Evolutionary conservation across 2,113 vertebrate genomes (phyloP).

Genomic region (Barbus barbus): DNA sequence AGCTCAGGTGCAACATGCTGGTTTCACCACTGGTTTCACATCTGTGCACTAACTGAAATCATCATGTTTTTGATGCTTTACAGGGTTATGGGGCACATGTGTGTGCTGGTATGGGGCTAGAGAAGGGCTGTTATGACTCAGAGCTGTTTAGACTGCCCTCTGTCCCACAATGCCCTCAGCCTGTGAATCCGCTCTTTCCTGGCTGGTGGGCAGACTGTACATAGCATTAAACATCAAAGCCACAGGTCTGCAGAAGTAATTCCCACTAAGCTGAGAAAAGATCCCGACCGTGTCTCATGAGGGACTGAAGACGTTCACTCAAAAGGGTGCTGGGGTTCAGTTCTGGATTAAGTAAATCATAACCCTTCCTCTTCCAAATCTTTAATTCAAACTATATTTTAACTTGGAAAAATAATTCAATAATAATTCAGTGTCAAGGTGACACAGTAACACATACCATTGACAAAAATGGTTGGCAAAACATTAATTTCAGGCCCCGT

Average conservation of each 20-base stretch:
- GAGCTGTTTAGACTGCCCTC: conserved; percentile 17
- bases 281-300: not conserved
- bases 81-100: conserved; percentile 7
- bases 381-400: not conserved
- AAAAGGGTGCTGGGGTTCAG: not conserved
- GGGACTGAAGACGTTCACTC: not conserved
- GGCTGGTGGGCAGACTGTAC: conserved; percentile 19
- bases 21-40: not conserved
- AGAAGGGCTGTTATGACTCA: not conserved
- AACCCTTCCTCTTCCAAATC: not conserved
- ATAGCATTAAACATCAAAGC: conserved; percentile 29
- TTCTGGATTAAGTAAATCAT: not conserved
- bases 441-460: too few species aligned
- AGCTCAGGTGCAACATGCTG: not conserved
- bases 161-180: conserved; percentile 26
- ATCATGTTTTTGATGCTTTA: not conserved
- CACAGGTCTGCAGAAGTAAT: not conserved
- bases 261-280: not conserved
- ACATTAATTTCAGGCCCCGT: not conserved
- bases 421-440: too few species aligned
- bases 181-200: conserved; percentile 32
- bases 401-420: too few species aligned
- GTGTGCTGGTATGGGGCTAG: not conserved
- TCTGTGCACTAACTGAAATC: not conserved
- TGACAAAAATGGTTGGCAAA: not conserved